Conservation (phyloP, 2,888 invertebrate species). For the Tetranychus truncatus region DNA sequence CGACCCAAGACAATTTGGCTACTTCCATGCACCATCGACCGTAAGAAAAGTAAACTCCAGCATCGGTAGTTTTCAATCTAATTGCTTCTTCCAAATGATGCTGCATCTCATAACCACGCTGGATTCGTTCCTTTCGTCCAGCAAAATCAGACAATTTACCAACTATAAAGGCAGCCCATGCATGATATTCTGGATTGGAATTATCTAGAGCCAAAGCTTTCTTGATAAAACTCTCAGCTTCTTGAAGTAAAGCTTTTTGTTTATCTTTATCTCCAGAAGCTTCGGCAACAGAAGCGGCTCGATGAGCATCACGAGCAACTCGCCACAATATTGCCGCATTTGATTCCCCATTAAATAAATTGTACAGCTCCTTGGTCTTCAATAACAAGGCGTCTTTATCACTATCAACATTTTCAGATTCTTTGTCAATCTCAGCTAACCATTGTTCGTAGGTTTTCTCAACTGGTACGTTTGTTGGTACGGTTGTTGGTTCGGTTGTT, state of each 20-base stretch:
- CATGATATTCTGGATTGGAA: constrained; percentile 3
- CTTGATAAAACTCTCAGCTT: constrained; percentile 9
- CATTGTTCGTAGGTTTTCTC: not conserved
- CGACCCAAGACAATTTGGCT: constrained; percentile 41
- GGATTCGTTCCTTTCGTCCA: constrained; percentile 6
- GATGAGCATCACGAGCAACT: not conserved
- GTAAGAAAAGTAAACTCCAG: constrained; percentile 45
- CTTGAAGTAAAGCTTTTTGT: not conserved
- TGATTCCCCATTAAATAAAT: not conserved
- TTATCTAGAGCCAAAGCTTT: constrained; percentile 11
- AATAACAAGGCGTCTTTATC: not conserved
- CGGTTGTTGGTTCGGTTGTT: not conserved
- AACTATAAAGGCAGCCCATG: constrained; percentile 1
- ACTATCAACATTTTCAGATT: not conserved
- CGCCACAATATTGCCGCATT: constrained; percentile 12
- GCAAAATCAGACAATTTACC: constrained; percentile 13
- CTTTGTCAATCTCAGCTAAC: constrained; percentile 1
- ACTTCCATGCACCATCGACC: constrained; percentile 33
- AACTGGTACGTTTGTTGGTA: not conserved
- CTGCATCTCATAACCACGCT: constrained; percentile 18
- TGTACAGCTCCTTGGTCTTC: not conserved
- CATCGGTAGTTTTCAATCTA: constrained; percentile 42
- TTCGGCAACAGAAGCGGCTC: constrained; percentile 6
- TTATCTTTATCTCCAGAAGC: not conserved
- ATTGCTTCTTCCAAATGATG: constrained; percentile 48